Evolutionary conservation across 1,140 invertebrate genomes (phyloP).

Genomic region (Chymomyza costata): DNA sequence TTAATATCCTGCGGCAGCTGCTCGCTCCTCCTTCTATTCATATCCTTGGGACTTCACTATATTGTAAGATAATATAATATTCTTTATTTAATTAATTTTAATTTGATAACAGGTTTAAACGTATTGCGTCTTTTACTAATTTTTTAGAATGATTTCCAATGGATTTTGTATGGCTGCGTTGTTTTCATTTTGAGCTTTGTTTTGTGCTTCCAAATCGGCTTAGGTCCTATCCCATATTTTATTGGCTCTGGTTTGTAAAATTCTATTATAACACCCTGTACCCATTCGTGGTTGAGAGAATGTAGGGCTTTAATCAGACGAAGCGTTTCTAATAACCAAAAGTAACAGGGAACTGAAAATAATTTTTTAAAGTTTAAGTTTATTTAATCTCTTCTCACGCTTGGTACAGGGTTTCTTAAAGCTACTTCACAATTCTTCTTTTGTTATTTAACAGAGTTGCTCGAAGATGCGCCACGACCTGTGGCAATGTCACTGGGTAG

Average conservation of each 20-base stretch:
- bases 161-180: conserved; percentile 80
- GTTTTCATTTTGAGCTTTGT: conserved; percentile 82
- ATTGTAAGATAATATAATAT: conserved; percentile 76
- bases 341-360: no score
- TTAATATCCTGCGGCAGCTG: conserved; percentile 77
- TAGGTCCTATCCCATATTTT: conserved; percentile 92
- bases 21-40: conserved; percentile 76
- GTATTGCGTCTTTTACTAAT: no score
- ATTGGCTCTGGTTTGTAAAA: conserved; percentile 77
- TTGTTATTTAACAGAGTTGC: conserved; percentile 81
- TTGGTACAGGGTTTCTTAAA: no score
- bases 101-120: neutral
- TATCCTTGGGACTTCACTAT: conserved; percentile 77
- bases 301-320: no score
- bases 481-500: conserved; percentile 92
- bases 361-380: no score
- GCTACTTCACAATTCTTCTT: no score
- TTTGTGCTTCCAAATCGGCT: conserved; percentile 86
- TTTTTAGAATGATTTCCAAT: conserved; percentile 76
- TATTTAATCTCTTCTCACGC: no score
- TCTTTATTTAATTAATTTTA: conserved; percentile 4
- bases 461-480: conserved; percentile 88
- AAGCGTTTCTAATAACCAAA: no score
- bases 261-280: no score
- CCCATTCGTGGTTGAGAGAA: no score